Base-by-base conservation (phyloP, 2,113 vertebrate species). In the Ia io region DNA sequence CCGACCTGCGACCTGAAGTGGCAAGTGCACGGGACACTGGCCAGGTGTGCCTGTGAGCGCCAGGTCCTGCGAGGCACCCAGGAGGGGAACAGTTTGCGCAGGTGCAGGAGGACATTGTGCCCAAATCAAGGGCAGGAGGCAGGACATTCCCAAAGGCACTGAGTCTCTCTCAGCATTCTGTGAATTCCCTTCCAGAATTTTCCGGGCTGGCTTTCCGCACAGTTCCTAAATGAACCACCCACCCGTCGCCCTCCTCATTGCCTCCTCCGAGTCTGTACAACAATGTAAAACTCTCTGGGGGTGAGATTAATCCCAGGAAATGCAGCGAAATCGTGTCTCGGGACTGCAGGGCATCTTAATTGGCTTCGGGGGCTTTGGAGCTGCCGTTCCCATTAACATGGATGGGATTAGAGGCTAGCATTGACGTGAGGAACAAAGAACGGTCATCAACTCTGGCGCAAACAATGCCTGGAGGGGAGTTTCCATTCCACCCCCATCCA, bases 321-420 rank as follows among this genome's bases (percentile, higher is more conserved):
- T 56, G 13, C 74, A 95, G 63, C 74, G 83, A 84, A 84, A 0
- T 91, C 74, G 47, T 18, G 42, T 65, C 76, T 90, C 77, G 93
- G 93, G 70, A 73, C 53, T 84, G 59, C 65, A 44, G 77, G 93
- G 61, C 20, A 78, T 25, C 30, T 51, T 88, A 44, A 79, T 61
- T 90, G 96, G 44, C 71, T 91, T 59, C 32, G 32, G 17, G 73
- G 92, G 32, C 47, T 96, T 93, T 80, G 51, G 85, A 20, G 77
- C 35, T 51, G 84, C 53, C 40, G 56, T 56, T 93, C 28, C 67
- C 88, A 91, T 97, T 40, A 95, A 61, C 40, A 84, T 42, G 84
- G 90, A 80, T 92, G 85, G 80, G 49, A 94, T 83, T 76, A 93
- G 35, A 40, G 35, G 30, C 28, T 96, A 70, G 71, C n/a, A n/a